Evolutionary conservation across 2,888 invertebrate species (phyloP).

Genomic region (Drosophila tanythrix): DNA sequence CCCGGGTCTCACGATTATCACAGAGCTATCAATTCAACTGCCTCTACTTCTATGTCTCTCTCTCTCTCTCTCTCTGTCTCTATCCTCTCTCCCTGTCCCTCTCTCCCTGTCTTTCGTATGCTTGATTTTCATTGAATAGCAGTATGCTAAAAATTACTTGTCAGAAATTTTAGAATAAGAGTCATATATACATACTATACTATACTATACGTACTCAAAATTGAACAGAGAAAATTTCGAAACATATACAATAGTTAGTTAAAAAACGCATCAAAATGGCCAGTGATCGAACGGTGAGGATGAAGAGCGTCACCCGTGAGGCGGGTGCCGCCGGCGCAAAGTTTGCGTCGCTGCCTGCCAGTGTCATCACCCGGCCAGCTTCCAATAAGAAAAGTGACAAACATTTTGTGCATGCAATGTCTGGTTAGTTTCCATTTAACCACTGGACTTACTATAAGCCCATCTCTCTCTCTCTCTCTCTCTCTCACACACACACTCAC

Average conservation of each 20-base stretch:
- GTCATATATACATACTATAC: not conserved
- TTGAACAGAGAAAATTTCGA: not conserved
- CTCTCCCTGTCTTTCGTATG: not conserved
- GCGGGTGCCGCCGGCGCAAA: slow-evolving; percentile 22
- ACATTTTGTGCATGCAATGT: slow-evolving; percentile 43
- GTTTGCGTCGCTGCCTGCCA: not conserved
- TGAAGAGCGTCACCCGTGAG: slow-evolving; percentile 38
- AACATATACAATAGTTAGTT: not conserved
- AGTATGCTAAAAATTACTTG: slow-evolving; percentile 27
- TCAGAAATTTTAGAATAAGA: slow-evolving; percentile 26
- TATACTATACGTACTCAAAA: not conserved
- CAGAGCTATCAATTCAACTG: not conserved
- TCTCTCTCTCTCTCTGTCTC: not conserved
- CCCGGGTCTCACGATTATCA: not conserved
- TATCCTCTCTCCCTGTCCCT: too few species aligned
- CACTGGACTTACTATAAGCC: not conserved
- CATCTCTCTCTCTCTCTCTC: not conserved
- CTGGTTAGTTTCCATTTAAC: slow-evolving; percentile 45
- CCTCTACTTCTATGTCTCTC: not conserved
- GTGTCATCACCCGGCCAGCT: slow-evolving; percentile 3
- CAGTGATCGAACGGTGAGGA: slow-evolving; percentile 26
- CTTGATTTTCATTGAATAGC: not conserved
- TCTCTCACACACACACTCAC: not conserved
- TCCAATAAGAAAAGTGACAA: slow-evolving; percentile 25
- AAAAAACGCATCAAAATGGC: slow-evolving; percentile 31